These are phyloP conservation scores for Acrobasis suavella DNA, from an alignment of 2,888 invertebrate genomes.

Conservation along the genomic window DNA sequence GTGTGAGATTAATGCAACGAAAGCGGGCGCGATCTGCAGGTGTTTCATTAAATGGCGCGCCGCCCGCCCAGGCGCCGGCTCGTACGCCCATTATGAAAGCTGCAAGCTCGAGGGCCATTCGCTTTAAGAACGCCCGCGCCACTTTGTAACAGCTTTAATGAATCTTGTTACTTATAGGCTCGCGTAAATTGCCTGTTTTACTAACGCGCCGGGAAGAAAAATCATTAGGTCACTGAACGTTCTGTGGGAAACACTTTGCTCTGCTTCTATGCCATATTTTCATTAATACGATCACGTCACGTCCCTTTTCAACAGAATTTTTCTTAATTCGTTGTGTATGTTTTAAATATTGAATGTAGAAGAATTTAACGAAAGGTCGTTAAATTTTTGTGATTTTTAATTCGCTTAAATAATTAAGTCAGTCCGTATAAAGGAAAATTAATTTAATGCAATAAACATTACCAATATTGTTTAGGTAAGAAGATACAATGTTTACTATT, in stretches of 20 bases:
- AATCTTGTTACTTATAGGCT: constrained; percentile 82
- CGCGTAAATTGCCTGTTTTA: constrained; percentile 78
- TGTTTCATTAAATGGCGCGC: constrained; percentile 80
- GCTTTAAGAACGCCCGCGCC: constrained; percentile 80
- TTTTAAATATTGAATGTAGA: neutral
- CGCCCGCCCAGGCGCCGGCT: constrained; percentile 67
- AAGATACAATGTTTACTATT: no score
- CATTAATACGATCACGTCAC: neutral
- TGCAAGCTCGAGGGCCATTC: constrained; percentile 81
- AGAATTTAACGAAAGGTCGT: no score
- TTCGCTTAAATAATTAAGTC: no score
- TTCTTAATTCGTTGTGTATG: neutral
- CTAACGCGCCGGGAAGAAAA: constrained; percentile 61
- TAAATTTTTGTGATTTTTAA: no score
- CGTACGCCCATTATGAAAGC: constrained; percentile 78
- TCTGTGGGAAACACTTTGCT: constrained; percentile 45
- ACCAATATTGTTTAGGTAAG: no score
- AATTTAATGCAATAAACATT: no score
- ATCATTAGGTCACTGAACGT: constrained; percentile 62
- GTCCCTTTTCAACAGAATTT: neutral
- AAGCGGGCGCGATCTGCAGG: constrained; percentile 78
- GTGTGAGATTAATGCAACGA: constrained; percentile 76
- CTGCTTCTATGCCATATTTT: constrained; percentile 22
- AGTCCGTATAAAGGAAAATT: no score
- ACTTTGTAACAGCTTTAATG: constrained; percentile 82